phyloP scores from a whole-genome alignment of 2,888 invertebrate species.

The Cryptosula pallasiana region DNA sequence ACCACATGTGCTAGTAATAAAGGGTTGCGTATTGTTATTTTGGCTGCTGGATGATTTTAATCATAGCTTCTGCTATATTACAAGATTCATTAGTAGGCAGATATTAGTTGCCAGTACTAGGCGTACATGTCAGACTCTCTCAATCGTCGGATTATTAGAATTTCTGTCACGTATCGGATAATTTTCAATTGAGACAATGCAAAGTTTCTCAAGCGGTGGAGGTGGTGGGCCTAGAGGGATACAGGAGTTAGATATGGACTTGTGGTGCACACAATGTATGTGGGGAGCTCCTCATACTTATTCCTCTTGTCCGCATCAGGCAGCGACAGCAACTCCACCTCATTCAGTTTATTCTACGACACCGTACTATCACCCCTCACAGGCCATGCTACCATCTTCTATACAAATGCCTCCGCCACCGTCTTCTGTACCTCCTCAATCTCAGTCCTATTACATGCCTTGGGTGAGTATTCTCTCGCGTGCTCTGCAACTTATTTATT shows the following conservation, averaged over 20 bases:
- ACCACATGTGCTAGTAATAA: slow-evolving; percentile 21
- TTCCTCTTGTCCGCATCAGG: slow-evolving; percentile 14
- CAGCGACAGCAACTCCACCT: not conserved
- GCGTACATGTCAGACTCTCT: too few species aligned
- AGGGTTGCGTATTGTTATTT: slow-evolving; percentile 12
- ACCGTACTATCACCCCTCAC: not conserved
- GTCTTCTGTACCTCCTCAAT: not conserved
- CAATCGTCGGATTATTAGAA: not conserved
- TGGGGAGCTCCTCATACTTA: slow-evolving; percentile 20
- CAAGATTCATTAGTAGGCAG: not conserved
- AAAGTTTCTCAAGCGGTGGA: slow-evolving; percentile 8
- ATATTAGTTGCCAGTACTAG: too few species aligned
- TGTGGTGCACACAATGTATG: slow-evolving; percentile 23
- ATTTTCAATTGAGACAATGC: not conserved
- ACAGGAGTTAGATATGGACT: slow-evolving; percentile 23
- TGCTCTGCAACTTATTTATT: too few species aligned
- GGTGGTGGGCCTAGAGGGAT: not conserved
- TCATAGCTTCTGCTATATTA: not conserved
- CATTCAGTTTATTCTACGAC: not conserved
- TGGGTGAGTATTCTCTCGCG: not conserved
- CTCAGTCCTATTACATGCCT: slow-evolving; percentile 21
- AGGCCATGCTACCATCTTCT: slow-evolving; percentile 1
- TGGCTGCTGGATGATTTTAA: not conserved
- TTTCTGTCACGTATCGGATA: not conserved
- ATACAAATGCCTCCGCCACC: slow-evolving; percentile 20